These are phyloP conservation scores for Philereme transversata DNA, from an alignment of 2,888 invertebrate species.

Conservation along the genomic window DNA sequence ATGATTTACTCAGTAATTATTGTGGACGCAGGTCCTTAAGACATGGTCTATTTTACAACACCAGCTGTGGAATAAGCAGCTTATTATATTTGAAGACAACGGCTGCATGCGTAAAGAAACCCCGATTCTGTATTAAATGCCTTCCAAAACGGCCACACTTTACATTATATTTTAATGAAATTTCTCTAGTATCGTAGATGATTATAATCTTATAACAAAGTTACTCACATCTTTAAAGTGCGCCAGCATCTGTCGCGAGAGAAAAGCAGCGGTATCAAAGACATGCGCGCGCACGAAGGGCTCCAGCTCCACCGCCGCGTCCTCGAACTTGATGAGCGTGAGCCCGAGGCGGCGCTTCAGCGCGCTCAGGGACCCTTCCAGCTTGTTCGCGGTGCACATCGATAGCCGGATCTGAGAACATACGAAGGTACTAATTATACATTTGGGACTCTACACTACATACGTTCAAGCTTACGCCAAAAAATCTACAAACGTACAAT, in stretches of 20 bases:
- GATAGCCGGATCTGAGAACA: slow-evolving; percentile 90
- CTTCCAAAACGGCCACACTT: too few species aligned
- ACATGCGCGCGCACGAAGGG: slow-evolving; percentile 94
- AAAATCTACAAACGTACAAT: neutral
- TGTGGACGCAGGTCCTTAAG: too few species aligned
- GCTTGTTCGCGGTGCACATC: slow-evolving; percentile 93
- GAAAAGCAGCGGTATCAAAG: slow-evolving; percentile 95
- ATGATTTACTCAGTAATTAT: too few species aligned
- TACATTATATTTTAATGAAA: too few species aligned
- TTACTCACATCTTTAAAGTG: slow-evolving; percentile 91
- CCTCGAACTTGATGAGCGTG: slow-evolving; percentile 97
- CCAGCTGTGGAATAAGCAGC: too few species aligned
- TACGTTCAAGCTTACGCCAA: neutral
- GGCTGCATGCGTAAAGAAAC: too few species aligned
- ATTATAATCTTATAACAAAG: too few species aligned
- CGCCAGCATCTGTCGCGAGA: slow-evolving; percentile 90
- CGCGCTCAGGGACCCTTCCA: slow-evolving; percentile 87
- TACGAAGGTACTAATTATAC: neutral
- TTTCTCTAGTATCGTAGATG: too few species aligned
- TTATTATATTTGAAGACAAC: too few species aligned
- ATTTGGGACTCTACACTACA: neutral
- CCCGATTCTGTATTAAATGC: too few species aligned
- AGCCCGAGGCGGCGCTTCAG: slow-evolving; percentile 94
- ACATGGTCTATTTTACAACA: too few species aligned
- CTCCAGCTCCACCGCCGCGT: slow-evolving; percentile 96